Evolutionary conservation across 2,888 invertebrate genomes (phyloP), one percentile per base, ranked within the genome.

Genomic region (Endotricha flammealis): DNA sequence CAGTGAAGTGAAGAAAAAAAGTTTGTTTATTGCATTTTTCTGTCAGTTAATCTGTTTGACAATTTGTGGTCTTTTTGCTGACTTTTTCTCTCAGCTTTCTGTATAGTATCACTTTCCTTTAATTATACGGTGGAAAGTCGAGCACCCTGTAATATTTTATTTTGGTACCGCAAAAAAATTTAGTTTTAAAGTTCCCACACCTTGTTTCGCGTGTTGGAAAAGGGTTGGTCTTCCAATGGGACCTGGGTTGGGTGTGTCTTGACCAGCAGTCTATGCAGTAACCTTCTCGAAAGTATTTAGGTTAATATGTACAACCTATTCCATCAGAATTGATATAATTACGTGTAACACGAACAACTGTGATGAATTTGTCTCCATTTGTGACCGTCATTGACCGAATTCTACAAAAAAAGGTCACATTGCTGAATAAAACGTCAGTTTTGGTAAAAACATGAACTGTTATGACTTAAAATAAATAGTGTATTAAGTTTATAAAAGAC

Each of bases 151-250:
- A 30, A 22, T 1, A 3, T 6, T n/a, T n/a, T 13, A 28, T 4
- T n/a, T 13, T 12, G 2, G n/a, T 16, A 16, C 12, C 4, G 3
- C 7, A 23, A 4, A 13, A n/a, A 2, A 5, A 6, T 32, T 25
- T 25, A 11, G 23, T 16, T 25, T 32, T 6, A 17, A 8, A 25
- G n/a, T 9, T 23, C 36, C 43, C 41, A 27, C 50, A 50, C 46
- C 42, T 42, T n/a, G 39, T 51, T 46, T 68, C 50, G 74, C 77
- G 71, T 78, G 74, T 47, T 39, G 39, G 42, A 55, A 62, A 69
- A 59, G 74, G 78, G 74, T 74, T 68, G 64, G 77, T 53, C 64
- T 56, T 53, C 54, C 51, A 58, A 22, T 35, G 46, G 56, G 58
- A 52, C 32, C 25, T 36, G 41, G 45, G 41, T 32, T 12, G 57